Evolutionary conservation across 2,888 invertebrate species (phyloP).

Genomic region (Artemia sp.): DNA sequence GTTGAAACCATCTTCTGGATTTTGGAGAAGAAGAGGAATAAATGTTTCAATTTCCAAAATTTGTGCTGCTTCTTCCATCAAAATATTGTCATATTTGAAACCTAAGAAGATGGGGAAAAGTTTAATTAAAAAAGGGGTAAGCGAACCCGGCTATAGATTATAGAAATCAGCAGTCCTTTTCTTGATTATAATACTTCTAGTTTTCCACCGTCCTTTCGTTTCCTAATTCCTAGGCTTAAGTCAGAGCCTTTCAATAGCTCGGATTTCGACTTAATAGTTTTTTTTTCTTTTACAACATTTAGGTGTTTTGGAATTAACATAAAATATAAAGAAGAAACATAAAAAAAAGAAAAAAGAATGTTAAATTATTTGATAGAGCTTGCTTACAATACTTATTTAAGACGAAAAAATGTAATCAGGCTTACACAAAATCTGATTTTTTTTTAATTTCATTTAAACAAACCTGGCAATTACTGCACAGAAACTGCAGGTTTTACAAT

Average conservation of each 20-base stretch:
- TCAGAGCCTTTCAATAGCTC: background rate
- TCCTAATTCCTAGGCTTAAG: constrained; percentile 13
- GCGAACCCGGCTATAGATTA: background rate
- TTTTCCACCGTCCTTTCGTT: background rate
- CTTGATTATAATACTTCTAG: background rate
- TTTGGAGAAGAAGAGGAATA: constrained; percentile 92
- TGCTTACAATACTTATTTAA: too few species aligned
- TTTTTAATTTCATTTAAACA: too few species aligned
- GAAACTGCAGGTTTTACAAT: too few species aligned
- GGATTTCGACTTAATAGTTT: background rate
- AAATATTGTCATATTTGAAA: constrained; percentile 93
- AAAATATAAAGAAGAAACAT: too few species aligned
- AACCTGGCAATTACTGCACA: too few species aligned
- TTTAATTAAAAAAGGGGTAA: too few species aligned
- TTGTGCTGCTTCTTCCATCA: constrained; percentile 98
- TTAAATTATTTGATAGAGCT: too few species aligned
- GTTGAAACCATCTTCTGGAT: constrained; percentile 88
- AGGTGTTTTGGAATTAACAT: too few species aligned
- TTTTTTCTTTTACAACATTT: too few species aligned
- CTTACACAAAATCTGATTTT: too few species aligned
- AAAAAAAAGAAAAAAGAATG: too few species aligned
- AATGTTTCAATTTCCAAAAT: constrained; percentile 99
- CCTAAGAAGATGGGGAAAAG: constrained; percentile 35
- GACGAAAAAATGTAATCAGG: too few species aligned
- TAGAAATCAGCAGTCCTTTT: background rate